Conservation (phyloP, 2,113 vertebrate species). For the Corynorhinus townsendii region DNA sequence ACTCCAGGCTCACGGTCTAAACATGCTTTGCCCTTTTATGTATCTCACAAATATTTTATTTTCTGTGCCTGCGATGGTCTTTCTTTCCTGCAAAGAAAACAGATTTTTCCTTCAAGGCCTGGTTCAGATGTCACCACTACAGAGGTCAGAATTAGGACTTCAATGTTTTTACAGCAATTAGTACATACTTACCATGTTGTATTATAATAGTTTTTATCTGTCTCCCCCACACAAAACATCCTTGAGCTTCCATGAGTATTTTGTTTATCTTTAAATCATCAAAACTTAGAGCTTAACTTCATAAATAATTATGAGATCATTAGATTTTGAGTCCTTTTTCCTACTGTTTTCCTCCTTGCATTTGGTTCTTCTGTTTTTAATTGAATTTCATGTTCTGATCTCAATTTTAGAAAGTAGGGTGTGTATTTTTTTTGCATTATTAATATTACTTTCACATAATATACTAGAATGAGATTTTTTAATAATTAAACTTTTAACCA, state of each 20-base stretch:
- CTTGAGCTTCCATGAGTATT: neutral
- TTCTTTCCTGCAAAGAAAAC: neutral
- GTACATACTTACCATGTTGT: neutral
- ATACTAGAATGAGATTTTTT: neutral
- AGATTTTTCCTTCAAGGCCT: conserved; percentile 7
- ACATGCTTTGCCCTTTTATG: neutral
- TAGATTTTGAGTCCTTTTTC: neutral
- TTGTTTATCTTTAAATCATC: conserved; percentile 3
- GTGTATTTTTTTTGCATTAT: neutral
- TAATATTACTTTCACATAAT: conserved; percentile 16
- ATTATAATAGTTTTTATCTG: neutral
- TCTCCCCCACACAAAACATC: neutral
- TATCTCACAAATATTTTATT: neutral
- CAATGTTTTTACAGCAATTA: neutral
- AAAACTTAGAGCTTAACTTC: neutral
- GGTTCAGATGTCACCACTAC: neutral
- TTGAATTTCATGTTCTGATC: conserved; percentile 30
- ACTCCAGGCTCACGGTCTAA: neutral
- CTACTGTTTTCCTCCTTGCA: neutral
- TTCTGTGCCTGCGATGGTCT: neutral
- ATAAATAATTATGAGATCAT: neutral
- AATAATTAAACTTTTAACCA: neutral
- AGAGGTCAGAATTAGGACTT: neutral
- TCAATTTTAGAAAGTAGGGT: conserved; percentile 31
- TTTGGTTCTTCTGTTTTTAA: conserved; percentile 19